Base-by-base conservation (phyloP, 2,113 vertebrate species). In the Syngnathus floridae region DNA sequence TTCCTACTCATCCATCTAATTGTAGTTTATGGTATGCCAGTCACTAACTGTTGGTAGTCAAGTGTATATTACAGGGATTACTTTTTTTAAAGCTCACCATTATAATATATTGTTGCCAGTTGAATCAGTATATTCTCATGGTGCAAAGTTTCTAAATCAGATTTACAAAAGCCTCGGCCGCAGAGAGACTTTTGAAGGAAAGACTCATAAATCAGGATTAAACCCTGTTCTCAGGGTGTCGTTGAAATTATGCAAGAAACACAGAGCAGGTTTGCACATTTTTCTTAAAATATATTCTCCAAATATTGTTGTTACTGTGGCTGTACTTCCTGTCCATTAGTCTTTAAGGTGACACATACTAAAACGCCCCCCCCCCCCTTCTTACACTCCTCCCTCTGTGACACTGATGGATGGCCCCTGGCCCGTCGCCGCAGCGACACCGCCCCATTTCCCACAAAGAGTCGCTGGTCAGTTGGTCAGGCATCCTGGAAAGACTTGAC, bases 261-360 rank as follows among this genome's bases (percentile, higher is more conserved):
- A 71, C 19, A 40, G 69, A 65, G 38, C 0, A n/a, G 56, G 67
- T 71, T 73, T 64, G 31, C 77, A 81, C 49, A 36, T 77, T 83
- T 77, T 82, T 88, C 85, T 85, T 75, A 87, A 90, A 83, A 82
- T 86, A 87, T 86, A 86, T 90, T 90, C 85, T 77, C 71, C 80
- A 89, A 91, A 92, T 91, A 89, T 91, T 92, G 90, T 90, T 89
- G 85, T 91, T 91, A 85, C 90, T 91, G 82, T 17, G 80, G 82
- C 82, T 87, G 85, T 90, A 89, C 84, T 90, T 91, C 91, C 90
- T 92, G 90, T 88, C 88, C 91, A 91, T 91, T 91, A 89, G 86
- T 91, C 90, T 90, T 90, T 73, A 75, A 78, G 75, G 85, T 86
- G 89, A 90, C 88, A 88, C 87, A 87, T 87, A 86, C 81, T 82